Conservation (phyloP, 23 tunicate genomes). For the Halocynthia roretzi region DNA sequence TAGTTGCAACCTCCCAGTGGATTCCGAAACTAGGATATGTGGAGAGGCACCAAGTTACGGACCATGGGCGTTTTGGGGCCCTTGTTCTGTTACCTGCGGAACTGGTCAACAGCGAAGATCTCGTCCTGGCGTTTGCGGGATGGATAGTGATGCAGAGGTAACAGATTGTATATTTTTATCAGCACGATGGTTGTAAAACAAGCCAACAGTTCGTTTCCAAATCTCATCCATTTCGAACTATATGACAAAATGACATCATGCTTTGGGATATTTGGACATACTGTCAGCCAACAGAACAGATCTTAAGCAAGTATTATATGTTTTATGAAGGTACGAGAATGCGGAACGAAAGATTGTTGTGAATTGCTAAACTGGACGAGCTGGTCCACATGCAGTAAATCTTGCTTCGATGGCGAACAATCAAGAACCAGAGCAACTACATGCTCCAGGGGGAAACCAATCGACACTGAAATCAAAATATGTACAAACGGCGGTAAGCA, state of each 20-base stretch:
- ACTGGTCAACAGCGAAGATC: slow-evolving; percentile 62
- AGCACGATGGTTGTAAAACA: no score
- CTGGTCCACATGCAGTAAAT: slow-evolving; percentile 54
- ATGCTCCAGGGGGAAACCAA: slow-evolving; percentile 46
- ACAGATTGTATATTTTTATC: no score
- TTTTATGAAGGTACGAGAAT: slow-evolving; percentile 15
- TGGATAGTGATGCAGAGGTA: slow-evolving; percentile 32
- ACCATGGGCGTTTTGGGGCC: slow-evolving; percentile 68
- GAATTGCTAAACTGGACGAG: slow-evolving; percentile 34
- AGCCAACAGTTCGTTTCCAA: no score
- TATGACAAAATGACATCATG: no score
- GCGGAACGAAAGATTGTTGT: slow-evolving; percentile 59
- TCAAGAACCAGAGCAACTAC: slow-evolving; percentile 33
- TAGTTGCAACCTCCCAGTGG: slow-evolving; percentile 44
- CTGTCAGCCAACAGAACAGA: no score
- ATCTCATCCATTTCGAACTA: no score
- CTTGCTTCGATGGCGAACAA: slow-evolving; percentile 48
- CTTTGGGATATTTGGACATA: no score
- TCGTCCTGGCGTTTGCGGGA: slow-evolving; percentile 65
- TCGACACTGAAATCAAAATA: slow-evolving; percentile 31
- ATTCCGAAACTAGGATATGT: slow-evolving; percentile 42
- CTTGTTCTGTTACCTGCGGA: slow-evolving; percentile 78
- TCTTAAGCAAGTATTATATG: no score
- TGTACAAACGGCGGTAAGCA: slow-evolving; percentile 76
- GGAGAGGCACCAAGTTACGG: slow-evolving; percentile 55